Evolutionary conservation across 2,113 vertebrate species (phyloP), one percentile per base, ranked within the genome.

Genomic region (Macheiramphus alcinus): DNA sequence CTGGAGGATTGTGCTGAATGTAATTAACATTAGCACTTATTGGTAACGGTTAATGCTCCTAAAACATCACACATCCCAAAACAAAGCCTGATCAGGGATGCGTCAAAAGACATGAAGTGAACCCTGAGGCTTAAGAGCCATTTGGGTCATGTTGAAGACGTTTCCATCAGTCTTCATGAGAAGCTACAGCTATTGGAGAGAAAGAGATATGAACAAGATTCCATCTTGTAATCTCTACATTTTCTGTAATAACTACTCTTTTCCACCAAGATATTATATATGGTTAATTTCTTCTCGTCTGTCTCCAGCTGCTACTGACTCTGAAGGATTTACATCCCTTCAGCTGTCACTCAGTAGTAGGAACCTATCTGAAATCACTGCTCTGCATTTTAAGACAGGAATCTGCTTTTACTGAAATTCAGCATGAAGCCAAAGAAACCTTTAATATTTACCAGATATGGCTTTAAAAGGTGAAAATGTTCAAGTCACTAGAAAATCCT

Each of bases 21-120:
- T 95, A 95, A 97, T 95, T 94, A 95, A 97, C 78, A 80, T 91
- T 70, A 91, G 87, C 45, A 58, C 92, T 96, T 93, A 80, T 78
- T 95, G 91, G 86, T 89, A 92, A 87, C 11, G 22, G 86, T 86
- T 94, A 93, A 90, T 87, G 86, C 79, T 86, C 75, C 94, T 94
- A 36, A 91, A 95, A 50, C 84, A 90, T 66, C 83, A 83, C 78
- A 80, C 47, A 74, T 80, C 74, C 84, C 89, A 83, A 96, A 95
- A 87, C 78, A 95, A 95, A 94, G 73, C 78, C 93, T 80, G 89
- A 70, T 87, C 76, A 47, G 90, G 72, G 90, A 88, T 32, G 62
- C 93, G 45, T 87, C 87, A 75, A 76, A 91, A 89, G 76, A 67
- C 68, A 34, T 16, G 53, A 94, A 89, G 83, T 68, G 86, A 96